Evolutionary conservation across 2,113 vertebrate genomes (phyloP).

Genomic region (Oceanodroma tethys): DNA sequence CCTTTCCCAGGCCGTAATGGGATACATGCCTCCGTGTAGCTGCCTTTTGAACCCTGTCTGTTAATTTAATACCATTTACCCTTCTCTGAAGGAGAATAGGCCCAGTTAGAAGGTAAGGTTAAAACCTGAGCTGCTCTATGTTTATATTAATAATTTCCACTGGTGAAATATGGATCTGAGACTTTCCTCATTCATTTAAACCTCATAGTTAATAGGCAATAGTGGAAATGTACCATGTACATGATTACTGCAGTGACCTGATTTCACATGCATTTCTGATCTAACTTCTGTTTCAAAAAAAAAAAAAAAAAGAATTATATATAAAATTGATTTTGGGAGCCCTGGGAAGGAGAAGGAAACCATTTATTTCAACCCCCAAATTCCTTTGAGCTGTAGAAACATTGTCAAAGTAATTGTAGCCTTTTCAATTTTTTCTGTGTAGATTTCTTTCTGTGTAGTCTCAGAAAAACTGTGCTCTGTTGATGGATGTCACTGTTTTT

Average conservation of each 20-base stretch:
- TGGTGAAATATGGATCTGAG: conserved; percentile 55
- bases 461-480: conserved; percentile 33
- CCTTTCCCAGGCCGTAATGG: neutral
- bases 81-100: neutral
- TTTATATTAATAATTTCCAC: conserved; percentile 60
- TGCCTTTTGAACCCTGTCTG: neutral
- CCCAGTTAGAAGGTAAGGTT: neutral
- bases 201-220: conserved; percentile 35
- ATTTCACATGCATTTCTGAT: conserved; percentile 32
- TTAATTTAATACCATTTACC: neutral
- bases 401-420: conserved; percentile 70
- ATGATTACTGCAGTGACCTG: conserved; percentile 10
- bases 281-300: neutral
- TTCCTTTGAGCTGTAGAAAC: conserved; percentile 67
- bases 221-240: conserved; percentile 30
- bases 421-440: conserved; percentile 32
- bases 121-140: neutral
- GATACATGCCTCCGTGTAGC: neutral
- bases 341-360: conserved; percentile 53
- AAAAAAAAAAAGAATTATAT: neutral
- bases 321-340: conserved; percentile 49
- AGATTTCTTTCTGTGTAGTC: conserved; percentile 53
- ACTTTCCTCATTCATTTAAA: conserved; percentile 32
- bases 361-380: conserved; percentile 67
- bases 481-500: conserved; percentile 62